Evolutionary conservation across 2,797 vertebrate genomes (phyloP).

Genomic region (Melanogrammus aeglefinus): DNA sequence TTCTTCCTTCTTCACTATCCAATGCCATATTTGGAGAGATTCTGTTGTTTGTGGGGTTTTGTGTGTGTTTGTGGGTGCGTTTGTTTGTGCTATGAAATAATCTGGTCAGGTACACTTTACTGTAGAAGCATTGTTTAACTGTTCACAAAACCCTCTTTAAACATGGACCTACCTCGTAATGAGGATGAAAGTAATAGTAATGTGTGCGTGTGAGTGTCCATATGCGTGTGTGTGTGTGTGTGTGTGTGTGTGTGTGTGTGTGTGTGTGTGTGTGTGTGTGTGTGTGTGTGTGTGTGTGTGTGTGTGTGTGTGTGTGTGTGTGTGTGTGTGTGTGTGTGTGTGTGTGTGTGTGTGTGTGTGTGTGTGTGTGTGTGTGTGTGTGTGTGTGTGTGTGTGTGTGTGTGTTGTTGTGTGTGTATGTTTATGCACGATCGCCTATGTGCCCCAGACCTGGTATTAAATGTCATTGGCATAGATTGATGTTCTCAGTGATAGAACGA

Average conservation of each 20-base stretch:
- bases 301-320: background rate
- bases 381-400: constrained; percentile 25
- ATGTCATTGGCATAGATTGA: constrained; percentile 76
- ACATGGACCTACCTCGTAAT: too few species aligned
- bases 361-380: constrained; percentile 19
- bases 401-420: background rate
- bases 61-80: constrained; percentile 12
- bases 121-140: too few species aligned
- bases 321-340: background rate
- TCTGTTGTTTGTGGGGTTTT: background rate
- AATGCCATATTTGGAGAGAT: background rate
- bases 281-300: constrained; percentile 26
- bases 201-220: constrained; percentile 1
- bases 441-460: constrained; percentile 70
- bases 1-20: background rate
- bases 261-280: constrained; percentile 8
- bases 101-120: too few species aligned
- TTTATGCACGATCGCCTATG: constrained; percentile 11
- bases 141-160: too few species aligned
- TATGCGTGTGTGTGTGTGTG: background rate
- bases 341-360: constrained; percentile 15
- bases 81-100: constrained; percentile 2
- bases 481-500: constrained; percentile 70
- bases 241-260: constrained; percentile 23
- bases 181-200: too few species aligned